Conservation (phyloP, 2,113 vertebrate genomes). For the Irena cyanogastra region DNA sequence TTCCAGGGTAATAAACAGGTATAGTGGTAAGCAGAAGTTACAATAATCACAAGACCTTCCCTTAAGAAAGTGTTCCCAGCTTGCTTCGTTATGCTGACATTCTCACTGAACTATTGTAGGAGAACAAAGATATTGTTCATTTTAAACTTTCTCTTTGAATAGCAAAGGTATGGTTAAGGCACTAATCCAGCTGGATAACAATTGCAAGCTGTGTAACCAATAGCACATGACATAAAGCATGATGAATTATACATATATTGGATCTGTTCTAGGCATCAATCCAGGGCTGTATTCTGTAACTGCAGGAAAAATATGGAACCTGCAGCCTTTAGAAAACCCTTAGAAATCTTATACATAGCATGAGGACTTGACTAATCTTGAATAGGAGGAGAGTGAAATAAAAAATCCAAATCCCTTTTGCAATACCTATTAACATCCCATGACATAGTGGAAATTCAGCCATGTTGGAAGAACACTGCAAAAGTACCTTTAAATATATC, state of each 20-base stretch:
- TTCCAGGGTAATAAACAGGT: constrained; percentile 32
- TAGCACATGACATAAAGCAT: constrained; percentile 36
- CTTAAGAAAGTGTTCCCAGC: constrained; percentile 38
- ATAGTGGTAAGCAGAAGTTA: neutral
- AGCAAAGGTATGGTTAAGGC: constrained; percentile 43
- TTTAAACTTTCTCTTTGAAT: constrained; percentile 43
- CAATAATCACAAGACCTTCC: constrained; percentile 29
- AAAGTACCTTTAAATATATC: neutral
- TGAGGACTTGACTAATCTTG: neutral
- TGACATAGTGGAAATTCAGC: neutral
- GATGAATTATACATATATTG: constrained; percentile 34
- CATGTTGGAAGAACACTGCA: neutral
- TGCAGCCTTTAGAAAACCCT: neutral
- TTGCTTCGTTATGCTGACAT: constrained; percentile 49
- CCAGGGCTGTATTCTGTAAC: neutral
- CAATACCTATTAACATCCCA: neutral
- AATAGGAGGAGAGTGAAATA: neutral
- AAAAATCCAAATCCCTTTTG: neutral
- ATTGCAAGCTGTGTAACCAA: constrained; percentile 48
- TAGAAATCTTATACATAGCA: neutral
- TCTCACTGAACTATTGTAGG: constrained; percentile 24
- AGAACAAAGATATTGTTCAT: constrained; percentile 33
- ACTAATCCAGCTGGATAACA: constrained; percentile 42
- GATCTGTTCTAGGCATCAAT: constrained; percentile 2
- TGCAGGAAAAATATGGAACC: neutral